These are phyloP conservation scores for Nemopilema nomurai DNA, from an alignment of 30 jellyfish, hydroid and myxozoan species.

Conservation along the genomic window DNA sequence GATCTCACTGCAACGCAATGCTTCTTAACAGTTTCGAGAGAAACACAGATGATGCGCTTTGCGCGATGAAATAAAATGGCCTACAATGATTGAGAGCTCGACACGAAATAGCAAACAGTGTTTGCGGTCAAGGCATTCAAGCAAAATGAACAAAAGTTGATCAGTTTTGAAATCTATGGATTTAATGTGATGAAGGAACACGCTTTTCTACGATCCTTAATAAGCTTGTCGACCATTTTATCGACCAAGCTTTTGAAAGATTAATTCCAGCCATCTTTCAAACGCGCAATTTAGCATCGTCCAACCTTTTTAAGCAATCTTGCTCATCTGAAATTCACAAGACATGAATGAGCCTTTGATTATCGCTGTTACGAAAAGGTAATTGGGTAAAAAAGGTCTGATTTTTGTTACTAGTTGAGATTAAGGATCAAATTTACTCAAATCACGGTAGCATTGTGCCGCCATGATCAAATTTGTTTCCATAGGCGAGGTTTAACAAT, in stretches of 20 bases:
- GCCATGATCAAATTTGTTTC: neutral
- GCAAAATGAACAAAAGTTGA: constrained; percentile 46
- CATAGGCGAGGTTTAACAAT: neutral
- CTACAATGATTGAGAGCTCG: constrained; percentile 27
- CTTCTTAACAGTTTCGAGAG: neutral
- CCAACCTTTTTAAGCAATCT: constrained; percentile 13
- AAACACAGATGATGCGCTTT: constrained; percentile 28
- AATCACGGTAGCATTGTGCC: neutral
- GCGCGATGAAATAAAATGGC: constrained; percentile 57
- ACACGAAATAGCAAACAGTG: constrained; percentile 39
- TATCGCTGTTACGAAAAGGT: neutral
- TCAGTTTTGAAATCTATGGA: constrained; percentile 32
- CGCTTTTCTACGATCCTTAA: constrained; percentile 39
- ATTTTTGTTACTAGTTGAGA: neutral
- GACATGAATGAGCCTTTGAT: neutral
- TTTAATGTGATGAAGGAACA: constrained; percentile 43
- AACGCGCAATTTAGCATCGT: constrained; percentile 31
- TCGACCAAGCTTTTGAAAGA: constrained; percentile 23
- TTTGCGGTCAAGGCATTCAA: constrained; percentile 35
- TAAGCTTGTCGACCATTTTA: constrained; percentile 24
- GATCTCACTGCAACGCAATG: neutral
- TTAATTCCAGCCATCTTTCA: constrained; percentile 28
- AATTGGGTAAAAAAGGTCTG: neutral
- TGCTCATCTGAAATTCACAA: neutral
- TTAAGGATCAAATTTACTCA: neutral